Percentiles rank a stretch among this genome's conserved stretches.
These are phyloP conservation scores for Hippolais icterina DNA, from an alignment of 2,113 vertebrate species.

Conservation along the genomic window DNA sequence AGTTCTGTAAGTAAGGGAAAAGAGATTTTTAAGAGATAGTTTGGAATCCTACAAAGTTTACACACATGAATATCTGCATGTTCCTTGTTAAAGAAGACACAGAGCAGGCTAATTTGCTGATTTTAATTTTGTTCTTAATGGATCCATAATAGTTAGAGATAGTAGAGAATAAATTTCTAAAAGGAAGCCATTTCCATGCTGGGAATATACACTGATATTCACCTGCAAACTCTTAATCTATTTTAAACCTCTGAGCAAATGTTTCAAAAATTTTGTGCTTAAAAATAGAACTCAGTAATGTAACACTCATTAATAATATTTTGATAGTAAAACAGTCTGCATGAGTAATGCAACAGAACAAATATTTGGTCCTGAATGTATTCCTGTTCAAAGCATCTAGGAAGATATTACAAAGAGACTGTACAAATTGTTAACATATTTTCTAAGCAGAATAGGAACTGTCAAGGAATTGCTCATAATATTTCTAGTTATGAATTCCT, in stretches of 20 bases:
- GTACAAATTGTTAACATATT: constrained; percentile 23
- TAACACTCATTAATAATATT: background rate
- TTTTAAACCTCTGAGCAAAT: background rate
- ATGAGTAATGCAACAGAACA: background rate
- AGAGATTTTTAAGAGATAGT: background rate
- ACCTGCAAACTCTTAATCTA: background rate
- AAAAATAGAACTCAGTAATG: background rate
- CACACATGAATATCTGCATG: background rate
- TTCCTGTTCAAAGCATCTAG: background rate
- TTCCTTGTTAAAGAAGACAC: background rate
- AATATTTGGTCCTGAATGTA: background rate
- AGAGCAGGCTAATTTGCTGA: background rate
- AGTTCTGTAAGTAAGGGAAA: background rate
- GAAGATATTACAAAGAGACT: background rate
- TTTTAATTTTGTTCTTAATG: background rate
- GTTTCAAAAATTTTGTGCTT: background rate
- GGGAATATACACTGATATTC: background rate
- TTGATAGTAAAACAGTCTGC: background rate
- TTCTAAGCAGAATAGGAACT: constrained; percentile 29
- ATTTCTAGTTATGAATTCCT: constrained; percentile 36
- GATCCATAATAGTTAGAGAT: background rate
- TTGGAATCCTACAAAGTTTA: background rate
- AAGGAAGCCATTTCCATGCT: background rate
- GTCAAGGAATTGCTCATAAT: constrained; percentile 38
- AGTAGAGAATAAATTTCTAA: background rate